Base-by-base conservation (phyloP, 64 coral and sea anemone genomes). In the Astreopora myriophthalma region DNA sequence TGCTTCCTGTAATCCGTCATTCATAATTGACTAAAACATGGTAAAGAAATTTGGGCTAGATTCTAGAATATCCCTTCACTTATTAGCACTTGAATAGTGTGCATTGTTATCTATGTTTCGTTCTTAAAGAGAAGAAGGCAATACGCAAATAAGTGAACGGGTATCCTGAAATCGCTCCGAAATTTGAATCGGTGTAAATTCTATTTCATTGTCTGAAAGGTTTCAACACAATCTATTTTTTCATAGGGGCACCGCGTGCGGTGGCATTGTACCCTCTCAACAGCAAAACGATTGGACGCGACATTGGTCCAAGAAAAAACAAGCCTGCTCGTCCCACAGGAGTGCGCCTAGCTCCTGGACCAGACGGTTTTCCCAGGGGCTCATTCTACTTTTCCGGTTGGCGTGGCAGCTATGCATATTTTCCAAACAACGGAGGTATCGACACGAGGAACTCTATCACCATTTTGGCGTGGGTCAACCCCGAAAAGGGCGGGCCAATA, bases 391-490 rank as follows among this genome's bases (percentile, higher is more conserved):
- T 92, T 27, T 48, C 70, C 8, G 90, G 90, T 16, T 34, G 28
- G 75, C 42, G 79, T 12, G 84, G 77, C 6, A 94, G 95, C 19
- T 97, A 62, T 34, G 75, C 86, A n/a, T 85, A 91, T 65, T 94
- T 97, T 39, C 81, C 80, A 19, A 97, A 94, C 36, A 90, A 97
- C 39, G 92, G 92, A 62, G 95, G 95, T 55, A 90, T 92, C 51
- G 90, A 92, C 40, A 40, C 95, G 32, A 69, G 95, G 79, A 34
- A 57, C 19, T 90, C 91, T 0, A 86, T 94, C 20, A 97, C 91
- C 6, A 61, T 97, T 17, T 37, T 89, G 28, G 87, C 51, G 14
- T 97, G 95, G 95, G 81, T 97, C 20, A 87, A 94, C 22, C 95
- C 95, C n/a, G 46, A 90, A 19, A 65, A 37, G 42, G 86, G 87